Percentiles rank a stretch among this genome's conserved stretches.
These are phyloP conservation scores for Engystomops pustulosus DNA, from an alignment of 2,113 vertebrate genomes.

Conservation along the genomic window DNA sequence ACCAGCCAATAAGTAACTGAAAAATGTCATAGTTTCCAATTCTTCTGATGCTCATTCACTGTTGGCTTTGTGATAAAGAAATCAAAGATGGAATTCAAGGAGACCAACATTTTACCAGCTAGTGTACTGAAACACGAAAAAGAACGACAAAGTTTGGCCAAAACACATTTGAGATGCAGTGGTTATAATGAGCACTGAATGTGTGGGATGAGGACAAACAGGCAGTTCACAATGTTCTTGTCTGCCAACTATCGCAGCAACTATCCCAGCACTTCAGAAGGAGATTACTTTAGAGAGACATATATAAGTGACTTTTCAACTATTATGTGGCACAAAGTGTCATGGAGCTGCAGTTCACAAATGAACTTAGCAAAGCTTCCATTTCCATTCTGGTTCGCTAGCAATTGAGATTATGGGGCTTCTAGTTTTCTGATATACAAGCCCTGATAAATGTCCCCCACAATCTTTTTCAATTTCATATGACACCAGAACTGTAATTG, in stretches of 20 bases:
- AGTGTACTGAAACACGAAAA: neutral
- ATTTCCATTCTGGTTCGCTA: too few species aligned
- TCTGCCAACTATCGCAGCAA: neutral
- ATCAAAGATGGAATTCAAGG: neutral
- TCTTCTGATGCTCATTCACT: neutral
- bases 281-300: neutral
- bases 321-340: too few species aligned
- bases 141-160: neutral
- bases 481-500: too few species aligned
- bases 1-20: neutral
- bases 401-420: too few species aligned
- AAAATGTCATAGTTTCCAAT: neutral
- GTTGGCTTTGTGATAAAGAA: slow-evolving; percentile 35
- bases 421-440: too few species aligned
- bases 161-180: neutral
- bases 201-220: slow-evolving; percentile 8
- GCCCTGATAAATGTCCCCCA: too few species aligned
- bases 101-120: neutral
- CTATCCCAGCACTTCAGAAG: slow-evolving; percentile 2
- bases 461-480: too few species aligned
- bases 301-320: neutral
- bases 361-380: too few species aligned
- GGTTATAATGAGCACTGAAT: slow-evolving; percentile 8
- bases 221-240: neutral
- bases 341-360: too few species aligned